These are phyloP conservation scores for Scolopax mira DNA, from an alignment of 2,113 vertebrate genomes.

Conservation along the genomic window DNA sequence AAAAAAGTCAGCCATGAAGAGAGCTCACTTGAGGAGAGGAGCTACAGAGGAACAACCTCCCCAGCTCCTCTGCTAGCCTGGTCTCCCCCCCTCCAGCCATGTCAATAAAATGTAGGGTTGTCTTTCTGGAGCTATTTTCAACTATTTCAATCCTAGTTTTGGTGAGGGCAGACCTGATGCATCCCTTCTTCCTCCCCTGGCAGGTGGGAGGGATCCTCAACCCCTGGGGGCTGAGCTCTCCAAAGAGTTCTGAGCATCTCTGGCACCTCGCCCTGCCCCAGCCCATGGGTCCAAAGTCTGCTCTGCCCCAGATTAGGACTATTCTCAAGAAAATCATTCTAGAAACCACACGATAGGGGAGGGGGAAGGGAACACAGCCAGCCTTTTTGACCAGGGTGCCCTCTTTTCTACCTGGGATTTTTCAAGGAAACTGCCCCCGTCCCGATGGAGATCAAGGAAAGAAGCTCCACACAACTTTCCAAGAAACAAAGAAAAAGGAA, in stretches of 20 bases:
- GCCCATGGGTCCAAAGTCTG: neutral
- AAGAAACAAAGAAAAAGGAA: neutral
- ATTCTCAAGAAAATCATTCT: neutral
- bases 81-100: accelerated
- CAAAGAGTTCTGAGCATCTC: neutral
- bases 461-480: neutral
- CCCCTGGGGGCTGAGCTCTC: neutral
- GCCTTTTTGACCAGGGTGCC: neutral
- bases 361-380: neutral
- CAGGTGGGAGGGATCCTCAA: accelerated
- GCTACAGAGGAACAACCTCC: neutral
- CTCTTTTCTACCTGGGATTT: neutral
- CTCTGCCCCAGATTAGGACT: neutral
- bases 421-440: neutral
- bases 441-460: neutral
- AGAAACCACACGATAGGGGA: accelerated
- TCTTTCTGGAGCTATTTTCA: neutral
- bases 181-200: neutral
- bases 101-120: accelerated
- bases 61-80: neutral
- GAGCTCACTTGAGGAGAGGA: neutral
- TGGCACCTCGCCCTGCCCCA: neutral
- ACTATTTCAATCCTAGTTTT: neutral
- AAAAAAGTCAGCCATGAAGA: neutral
- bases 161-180: neutral